Conservation (phyloP, 2,888 invertebrate genomes). For the Drosophila parthenogenetica region DNA sequence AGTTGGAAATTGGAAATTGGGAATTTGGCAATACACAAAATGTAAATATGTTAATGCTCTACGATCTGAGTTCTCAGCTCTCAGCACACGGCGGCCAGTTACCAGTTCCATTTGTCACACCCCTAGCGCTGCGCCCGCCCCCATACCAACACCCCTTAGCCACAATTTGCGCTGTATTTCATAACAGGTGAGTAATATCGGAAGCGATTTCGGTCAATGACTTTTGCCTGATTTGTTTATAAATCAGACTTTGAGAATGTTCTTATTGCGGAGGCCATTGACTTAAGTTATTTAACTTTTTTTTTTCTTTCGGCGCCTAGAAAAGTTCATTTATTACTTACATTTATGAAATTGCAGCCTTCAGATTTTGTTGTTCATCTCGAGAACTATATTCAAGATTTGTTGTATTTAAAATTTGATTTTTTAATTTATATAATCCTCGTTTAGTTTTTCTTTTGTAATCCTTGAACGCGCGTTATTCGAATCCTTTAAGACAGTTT, state of each 20-base stretch:
- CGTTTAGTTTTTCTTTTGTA: conserved; percentile 30
- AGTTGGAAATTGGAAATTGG: conserved; percentile 62
- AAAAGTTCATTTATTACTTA: conserved; percentile 62
- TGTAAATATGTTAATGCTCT: conserved; percentile 22
- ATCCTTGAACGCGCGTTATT: conserved; percentile 40
- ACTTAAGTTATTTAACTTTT: conserved; percentile 48
- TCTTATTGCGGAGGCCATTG: conserved; percentile 68
- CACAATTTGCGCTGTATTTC: conserved; percentile 59
- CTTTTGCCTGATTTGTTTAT: conserved; percentile 78
- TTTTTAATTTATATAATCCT: conserved; percentile 49
- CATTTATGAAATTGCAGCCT: conserved; percentile 62
- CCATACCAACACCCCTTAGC: conserved; percentile 17
- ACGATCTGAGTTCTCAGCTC: neutral
- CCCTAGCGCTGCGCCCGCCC: conserved; percentile 1
- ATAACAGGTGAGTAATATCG: conserved; percentile 80
- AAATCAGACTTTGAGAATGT: conserved; percentile 71
- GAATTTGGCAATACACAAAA: conserved; percentile 62
- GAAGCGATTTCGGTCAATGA: conserved; percentile 79
- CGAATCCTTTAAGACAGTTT: conserved; percentile 64
- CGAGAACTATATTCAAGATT: conserved; percentile 23
- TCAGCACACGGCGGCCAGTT: conserved; percentile 3
- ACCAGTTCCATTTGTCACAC: conserved; percentile 13
- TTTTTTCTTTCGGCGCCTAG: conserved; percentile 48
- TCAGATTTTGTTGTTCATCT: conserved; percentile 58
- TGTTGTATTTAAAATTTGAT: conserved; percentile 15